A percentile compares a stretch with the other conserved stretches of the same genome.
Evolutionary conservation across 2,888 invertebrate genomes (phyloP).

Genomic region (Crossocerus cetratus): DNA sequence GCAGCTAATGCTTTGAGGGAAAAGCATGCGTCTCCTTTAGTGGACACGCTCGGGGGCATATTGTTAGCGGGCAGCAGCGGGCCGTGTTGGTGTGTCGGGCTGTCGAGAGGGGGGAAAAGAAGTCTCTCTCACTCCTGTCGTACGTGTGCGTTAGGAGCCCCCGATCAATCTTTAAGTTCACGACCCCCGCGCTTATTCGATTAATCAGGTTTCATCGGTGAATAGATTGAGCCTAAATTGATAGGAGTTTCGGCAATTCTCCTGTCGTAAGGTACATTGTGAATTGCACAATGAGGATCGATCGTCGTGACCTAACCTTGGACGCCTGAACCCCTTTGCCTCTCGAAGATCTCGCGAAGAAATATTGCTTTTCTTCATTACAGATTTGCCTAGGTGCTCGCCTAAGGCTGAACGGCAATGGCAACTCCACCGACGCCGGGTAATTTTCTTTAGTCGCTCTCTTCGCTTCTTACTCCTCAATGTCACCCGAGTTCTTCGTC

Average conservation of each 20-base stretch:
- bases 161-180: slow-evolving; percentile 60
- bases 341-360: slow-evolving; percentile 19
- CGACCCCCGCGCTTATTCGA: slow-evolving; percentile 47
- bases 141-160: slow-evolving; percentile 45
- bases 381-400: slow-evolving; percentile 48
- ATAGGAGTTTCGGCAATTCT: slow-evolving; percentile 42
- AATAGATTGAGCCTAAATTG: slow-evolving; percentile 52
- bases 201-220: slow-evolving; percentile 53
- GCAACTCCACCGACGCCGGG: slow-evolving; percentile 64
- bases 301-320: slow-evolving; percentile 60
- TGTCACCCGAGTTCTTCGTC: slow-evolving; percentile 1
- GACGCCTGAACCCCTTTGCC: slow-evolving; percentile 38
- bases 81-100: slow-evolving; percentile 26
- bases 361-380: slow-evolving; percentile 28
- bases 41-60: slow-evolving; percentile 25
- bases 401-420: slow-evolving; percentile 56
- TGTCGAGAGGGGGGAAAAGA: slow-evolving; percentile 28
- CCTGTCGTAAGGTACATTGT: slow-evolving; percentile 47
- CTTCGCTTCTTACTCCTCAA: neutral
- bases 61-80: slow-evolving; percentile 20
- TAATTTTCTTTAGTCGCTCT: slow-evolving; percentile 31
- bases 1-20: slow-evolving; percentile 22
- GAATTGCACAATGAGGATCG: slow-evolving; percentile 39
- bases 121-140: slow-evolving; percentile 32
- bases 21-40: slow-evolving; percentile 45